Evolutionary conservation across 64 coral and sea anemone species (phyloP), one percentile per base, ranked within the genome.

Genomic region (Pachyseris speciosa): DNA sequence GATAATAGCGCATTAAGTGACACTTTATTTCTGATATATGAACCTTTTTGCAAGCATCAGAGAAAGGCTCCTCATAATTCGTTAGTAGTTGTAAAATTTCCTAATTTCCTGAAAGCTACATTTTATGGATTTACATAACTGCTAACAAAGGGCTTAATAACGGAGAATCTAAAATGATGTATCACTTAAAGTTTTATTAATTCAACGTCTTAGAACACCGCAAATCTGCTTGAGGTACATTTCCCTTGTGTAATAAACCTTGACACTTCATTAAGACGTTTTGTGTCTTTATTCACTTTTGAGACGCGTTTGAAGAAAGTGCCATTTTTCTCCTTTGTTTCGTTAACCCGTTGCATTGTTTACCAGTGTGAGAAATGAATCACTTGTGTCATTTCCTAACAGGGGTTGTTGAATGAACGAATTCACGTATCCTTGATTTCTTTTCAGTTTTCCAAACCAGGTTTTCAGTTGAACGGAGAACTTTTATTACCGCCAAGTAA

Each of bases 321-420:
- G 49, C 13, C 28, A 37, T 52, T 30, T n/a, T 55, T 79, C 2
- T 10, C 28, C 28, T 33, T 49, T 57, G 75, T 79, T 15, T 11
- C 22, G 13, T 32, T 50, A 57, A 79, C 75, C 75, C 57, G 75
- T 79, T 79, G 47, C 48, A 36, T 79, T 79, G 49, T 79, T 36
- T 49, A 55, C 10, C 30, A 79, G 28, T 79, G 3, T 33, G 47
- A 51, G 30, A 33, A 79, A 79, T 57, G 12, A 51, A 57, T 57
- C 57, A 10, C 73, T 31, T 51, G 30, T 57, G 47, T 33, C 57
- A 29, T 79, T 36, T 3, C 26, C 29, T 22, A 11, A 36, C 48
- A 32, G 28, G 48, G 3, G 19, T 33, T 36, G 30, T 74, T 16
- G 4, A 16, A 49, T 40, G 67, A 71, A 37, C 12, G 34, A n/a